Evolutionary conservation across 2,888 invertebrate genomes (phyloP), one percentile per base, ranked within the genome.

Genomic region (Himalopsyche kuldschensis): DNA sequence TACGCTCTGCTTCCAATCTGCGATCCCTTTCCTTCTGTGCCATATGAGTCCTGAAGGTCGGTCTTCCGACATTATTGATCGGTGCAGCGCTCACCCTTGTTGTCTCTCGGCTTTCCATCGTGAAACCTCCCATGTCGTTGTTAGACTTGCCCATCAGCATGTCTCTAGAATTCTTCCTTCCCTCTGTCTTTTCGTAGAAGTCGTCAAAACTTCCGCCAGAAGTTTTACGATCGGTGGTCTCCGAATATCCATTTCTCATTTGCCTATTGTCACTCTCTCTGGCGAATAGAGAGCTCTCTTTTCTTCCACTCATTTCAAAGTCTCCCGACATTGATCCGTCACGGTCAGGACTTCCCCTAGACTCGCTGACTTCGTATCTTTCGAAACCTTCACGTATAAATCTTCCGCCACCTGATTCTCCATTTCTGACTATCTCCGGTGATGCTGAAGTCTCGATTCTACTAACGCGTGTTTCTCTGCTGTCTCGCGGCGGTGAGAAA

Each of bases 31-130:
- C 94, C 86, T 94, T 95, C 88, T 94, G 93, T 0, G 92, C 94
- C 94, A 95, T 95, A 88, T 95, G 95, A 0, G 95, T 95, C 87
- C 94, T 93, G 87, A 95, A 95, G 0, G 95, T 95, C 0, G 95
- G 94, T 78, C 94, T 90, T 81, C 93, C 93, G 1, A 88, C 87
- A 17, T 90, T 89, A 86, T 92, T 90, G 17, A 88, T 86, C 1
- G 91, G 91, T 3, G 89, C 88, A 0, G 89, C 88, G 87, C 90
- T 92, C n/a, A 90, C 91, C 77, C 92, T 88, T 27, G 91, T 90
- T 84, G 90, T 91, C 46, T 92, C 92, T 27, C 91, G 89, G 15
- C 69, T 69, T 15, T 69, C 69, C 69, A 69, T 69, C 3, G 27
- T 27, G 20, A 69, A 69, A 11, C 27, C 27, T 20, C 69, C 69